Percentiles rank a stretch among this genome's conserved stretches.
These are phyloP conservation scores for Deilephila porcellus DNA, from an alignment of 2,888 invertebrate genomes.

Conservation along the genomic window DNA sequence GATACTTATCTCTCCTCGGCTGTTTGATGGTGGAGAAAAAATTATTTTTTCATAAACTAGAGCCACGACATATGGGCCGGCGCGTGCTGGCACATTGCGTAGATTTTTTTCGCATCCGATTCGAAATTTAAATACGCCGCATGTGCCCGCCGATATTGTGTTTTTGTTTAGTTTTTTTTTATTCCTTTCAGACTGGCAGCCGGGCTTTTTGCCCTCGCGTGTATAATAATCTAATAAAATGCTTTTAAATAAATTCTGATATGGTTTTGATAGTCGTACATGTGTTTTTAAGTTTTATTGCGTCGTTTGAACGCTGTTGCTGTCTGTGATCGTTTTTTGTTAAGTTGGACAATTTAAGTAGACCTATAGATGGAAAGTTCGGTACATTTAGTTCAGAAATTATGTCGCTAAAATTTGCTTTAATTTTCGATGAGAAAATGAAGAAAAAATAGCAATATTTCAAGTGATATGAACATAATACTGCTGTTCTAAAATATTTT, in stretches of 20 bases:
- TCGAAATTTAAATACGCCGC: conserved; percentile 71
- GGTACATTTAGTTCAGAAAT: neutral
- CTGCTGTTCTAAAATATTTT: too few relatives aligned
- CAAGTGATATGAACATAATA: too few relatives aligned
- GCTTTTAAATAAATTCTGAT: conserved; percentile 40
- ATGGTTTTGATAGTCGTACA: conserved; percentile 30
- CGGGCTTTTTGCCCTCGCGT: conserved; percentile 45
- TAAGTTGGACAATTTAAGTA: neutral
- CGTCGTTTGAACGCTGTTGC: neutral
- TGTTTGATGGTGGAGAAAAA: conserved; percentile 77
- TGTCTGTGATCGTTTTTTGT: conserved; percentile 21
- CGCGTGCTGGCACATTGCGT: conserved; percentile 83
- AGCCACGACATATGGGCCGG: conserved; percentile 69
- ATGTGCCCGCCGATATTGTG: conserved; percentile 70
- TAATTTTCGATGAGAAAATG: neutral
- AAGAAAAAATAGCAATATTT: too few relatives aligned
- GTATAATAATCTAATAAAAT: conserved; percentile 59
- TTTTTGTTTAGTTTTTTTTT: conserved; percentile 65
- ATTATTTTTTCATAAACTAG: conserved; percentile 60
- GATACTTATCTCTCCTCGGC: conserved; percentile 70
- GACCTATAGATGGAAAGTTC: neutral
- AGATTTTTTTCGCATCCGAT: conserved; percentile 83
- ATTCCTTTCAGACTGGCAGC: conserved; percentile 58
- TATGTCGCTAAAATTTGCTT: neutral
- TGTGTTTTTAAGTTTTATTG: conserved; percentile 29